Conservation (phyloP, 1,140 invertebrate genomes). For the Sitophilus oryzae region DNA sequence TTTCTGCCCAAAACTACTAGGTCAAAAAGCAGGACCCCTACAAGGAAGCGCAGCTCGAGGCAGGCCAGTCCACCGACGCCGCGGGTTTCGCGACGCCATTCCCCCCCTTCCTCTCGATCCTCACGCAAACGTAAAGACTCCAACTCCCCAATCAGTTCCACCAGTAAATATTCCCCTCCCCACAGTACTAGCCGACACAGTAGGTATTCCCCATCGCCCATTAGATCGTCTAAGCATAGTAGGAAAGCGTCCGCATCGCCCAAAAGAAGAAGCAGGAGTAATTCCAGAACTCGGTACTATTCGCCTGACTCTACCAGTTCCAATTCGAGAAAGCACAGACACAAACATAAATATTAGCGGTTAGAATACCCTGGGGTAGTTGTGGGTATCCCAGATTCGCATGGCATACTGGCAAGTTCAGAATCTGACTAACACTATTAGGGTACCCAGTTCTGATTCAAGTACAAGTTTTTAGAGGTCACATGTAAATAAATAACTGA, state of each 20-base stretch:
- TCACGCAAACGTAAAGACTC: slow-evolving; percentile 37
- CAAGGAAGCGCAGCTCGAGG: slow-evolving; percentile 36
- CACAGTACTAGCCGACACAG: slow-evolving; percentile 27
- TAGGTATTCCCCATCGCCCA: slow-evolving; percentile 32
- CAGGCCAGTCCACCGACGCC: slow-evolving; percentile 37
- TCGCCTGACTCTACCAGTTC: slow-evolving; percentile 33
- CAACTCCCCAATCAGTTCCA: slow-evolving; percentile 36
- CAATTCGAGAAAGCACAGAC: slow-evolving; percentile 37
- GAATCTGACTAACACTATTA: not conserved
- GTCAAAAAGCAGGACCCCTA: slow-evolving; percentile 42
- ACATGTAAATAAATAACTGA: not conserved
- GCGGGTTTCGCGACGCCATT: slow-evolving; percentile 35
- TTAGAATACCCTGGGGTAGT: slow-evolving; percentile 1
- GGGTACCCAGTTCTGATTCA: not conserved
- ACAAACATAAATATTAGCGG: slow-evolving; percentile 41
- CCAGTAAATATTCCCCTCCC: slow-evolving; percentile 37
- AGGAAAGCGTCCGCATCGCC: slow-evolving; percentile 31
- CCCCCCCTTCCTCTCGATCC: slow-evolving; percentile 35
- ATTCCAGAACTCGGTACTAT: slow-evolving; percentile 34
- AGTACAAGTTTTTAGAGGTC: not conserved
- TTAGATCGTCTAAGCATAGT: slow-evolving; percentile 15
- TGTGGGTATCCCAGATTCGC: not conserved
- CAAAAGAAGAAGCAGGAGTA: slow-evolving; percentile 30
- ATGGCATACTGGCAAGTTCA: not conserved
- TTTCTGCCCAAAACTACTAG: slow-evolving; percentile 33